Evolutionary conservation across 1,140 invertebrate genomes (phyloP), one percentile per base, ranked within the genome.

Genomic region (Caerostris extrusa): DNA sequence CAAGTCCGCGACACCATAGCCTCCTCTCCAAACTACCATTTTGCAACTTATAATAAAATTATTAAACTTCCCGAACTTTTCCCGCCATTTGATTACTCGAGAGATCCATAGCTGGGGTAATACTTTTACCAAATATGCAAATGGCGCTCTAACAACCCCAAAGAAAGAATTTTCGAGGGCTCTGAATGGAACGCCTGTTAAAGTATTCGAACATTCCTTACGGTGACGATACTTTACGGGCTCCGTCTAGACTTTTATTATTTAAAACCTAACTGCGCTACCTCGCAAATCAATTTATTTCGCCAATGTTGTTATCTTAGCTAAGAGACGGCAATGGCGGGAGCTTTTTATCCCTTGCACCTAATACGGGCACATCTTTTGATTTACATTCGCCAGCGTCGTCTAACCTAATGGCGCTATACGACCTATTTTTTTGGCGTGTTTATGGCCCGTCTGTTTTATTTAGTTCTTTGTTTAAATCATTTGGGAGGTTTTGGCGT

Each of bases 201-300:
- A 69, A 57, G 64, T 82, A 81, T 91, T 57, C 90, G 71, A 14
- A 19, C 88, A 90, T 90, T 90, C 88, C 77, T 90, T 64, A 90
- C 53, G 61, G 3, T 19, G 88, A 53, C 67, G 53, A 77, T 77
- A 71, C 56, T 57, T 56, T 19, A 90, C 67, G 19, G 34, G 10
- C 64, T n/a, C 7, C 53, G 56, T 56, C 82, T 60, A 14, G 64
- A 55, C 19, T 82, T 91, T 91, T 92, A 92, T 92, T 92, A 92
- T 92, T 92, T 83, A 92, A 92, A 85, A 83, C 90, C 77, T 90
- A 90, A 90, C 88, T 71, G 67, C 67, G 55, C 17, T n/a, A 60
- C n/a, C 12, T 92, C 77, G 81, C 90, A 92, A 92, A 92, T 92
- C 90, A 92, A 92, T 92, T 92, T 92, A 81, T 82, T 91, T 69